phyloP scores from a whole-genome alignment of 2,888 invertebrate genomes.

The Atrina japonica region DNA sequence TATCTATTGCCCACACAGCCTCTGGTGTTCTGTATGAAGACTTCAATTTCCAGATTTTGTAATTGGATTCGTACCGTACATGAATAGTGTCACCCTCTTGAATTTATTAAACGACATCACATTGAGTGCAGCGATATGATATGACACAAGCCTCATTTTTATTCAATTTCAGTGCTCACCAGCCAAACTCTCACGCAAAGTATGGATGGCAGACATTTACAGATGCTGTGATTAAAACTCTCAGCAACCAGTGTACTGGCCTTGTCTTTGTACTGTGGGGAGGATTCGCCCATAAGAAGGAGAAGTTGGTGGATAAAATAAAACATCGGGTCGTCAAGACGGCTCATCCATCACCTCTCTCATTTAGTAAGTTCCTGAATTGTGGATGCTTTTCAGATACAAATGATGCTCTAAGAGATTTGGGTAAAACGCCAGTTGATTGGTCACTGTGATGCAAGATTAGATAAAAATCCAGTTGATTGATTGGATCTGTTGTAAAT shows the following conservation, averaged over 20 bases:
- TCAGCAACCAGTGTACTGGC: constrained; percentile 60
- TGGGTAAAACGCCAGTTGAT: no score
- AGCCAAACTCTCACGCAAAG: constrained; percentile 73
- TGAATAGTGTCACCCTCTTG: no score
- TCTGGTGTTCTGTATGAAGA: no score
- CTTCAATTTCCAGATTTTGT: no score
- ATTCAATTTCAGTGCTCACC: constrained; percentile 74
- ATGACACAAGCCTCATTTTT: no score
- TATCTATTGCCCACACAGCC: no score
- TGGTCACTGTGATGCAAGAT: no score
- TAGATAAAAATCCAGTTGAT: no score
- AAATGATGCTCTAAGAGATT: constrained; percentile 61
- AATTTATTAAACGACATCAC: no score
- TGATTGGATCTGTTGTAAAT: no score
- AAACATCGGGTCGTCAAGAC: constrained; percentile 73
- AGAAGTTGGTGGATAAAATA: constrained; percentile 64
- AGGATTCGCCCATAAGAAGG: constrained; percentile 77
- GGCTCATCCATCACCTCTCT: constrained; percentile 78
- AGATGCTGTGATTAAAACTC: constrained; percentile 67
- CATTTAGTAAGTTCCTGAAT: constrained; percentile 68
- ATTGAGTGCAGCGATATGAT: no score
- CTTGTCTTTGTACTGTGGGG: constrained; percentile 78
- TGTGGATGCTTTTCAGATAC: constrained; percentile 75
- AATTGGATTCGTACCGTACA: no score
- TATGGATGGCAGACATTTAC: constrained; percentile 78